Percentiles rank a stretch among this genome's conserved stretches.
These are phyloP conservation scores for Microplitis demolitor DNA, from an alignment of 1,140 invertebrate genomes.

Conservation along the genomic window DNA sequence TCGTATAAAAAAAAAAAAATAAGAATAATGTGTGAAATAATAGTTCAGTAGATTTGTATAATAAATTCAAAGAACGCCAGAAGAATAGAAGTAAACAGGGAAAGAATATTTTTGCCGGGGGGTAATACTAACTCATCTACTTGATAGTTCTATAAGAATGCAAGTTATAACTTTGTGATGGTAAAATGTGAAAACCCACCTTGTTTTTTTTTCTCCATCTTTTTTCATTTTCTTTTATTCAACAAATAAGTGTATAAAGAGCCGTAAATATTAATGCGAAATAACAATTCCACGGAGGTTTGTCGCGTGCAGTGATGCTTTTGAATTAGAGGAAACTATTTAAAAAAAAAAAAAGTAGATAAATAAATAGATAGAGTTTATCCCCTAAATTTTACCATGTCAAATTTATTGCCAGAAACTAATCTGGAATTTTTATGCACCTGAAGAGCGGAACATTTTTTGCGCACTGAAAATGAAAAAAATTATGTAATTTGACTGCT, in stretches of 20 bases:
- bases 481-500: too few species aligned
- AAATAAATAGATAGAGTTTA: too few species aligned
- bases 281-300: neutral
- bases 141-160: slow-evolving; percentile 14
- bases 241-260: slow-evolving; percentile 9
- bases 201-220: too few species aligned
- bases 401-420: too few species aligned
- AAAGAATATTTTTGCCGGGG: neutral
- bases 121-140: neutral
- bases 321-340: too few species aligned
- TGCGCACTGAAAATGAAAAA: too few species aligned
- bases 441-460: too few species aligned
- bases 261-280: slow-evolving; percentile 12
- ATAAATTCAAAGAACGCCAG: neutral
- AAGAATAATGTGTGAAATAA: neutral
- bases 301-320: too few species aligned
- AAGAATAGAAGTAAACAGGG: neutral
- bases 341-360: too few species aligned
- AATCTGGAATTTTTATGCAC: too few species aligned
- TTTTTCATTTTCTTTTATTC: slow-evolving; percentile 2
- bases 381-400: too few species aligned
- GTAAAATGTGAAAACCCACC: slow-evolving; percentile 12
- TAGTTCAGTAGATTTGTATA: neutral
- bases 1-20: neutral
- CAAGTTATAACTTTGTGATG: slow-evolving; percentile 18